Base-by-base conservation (phyloP, 2,797 vertebrate genomes). In the Anguilla pacifica region DNA sequence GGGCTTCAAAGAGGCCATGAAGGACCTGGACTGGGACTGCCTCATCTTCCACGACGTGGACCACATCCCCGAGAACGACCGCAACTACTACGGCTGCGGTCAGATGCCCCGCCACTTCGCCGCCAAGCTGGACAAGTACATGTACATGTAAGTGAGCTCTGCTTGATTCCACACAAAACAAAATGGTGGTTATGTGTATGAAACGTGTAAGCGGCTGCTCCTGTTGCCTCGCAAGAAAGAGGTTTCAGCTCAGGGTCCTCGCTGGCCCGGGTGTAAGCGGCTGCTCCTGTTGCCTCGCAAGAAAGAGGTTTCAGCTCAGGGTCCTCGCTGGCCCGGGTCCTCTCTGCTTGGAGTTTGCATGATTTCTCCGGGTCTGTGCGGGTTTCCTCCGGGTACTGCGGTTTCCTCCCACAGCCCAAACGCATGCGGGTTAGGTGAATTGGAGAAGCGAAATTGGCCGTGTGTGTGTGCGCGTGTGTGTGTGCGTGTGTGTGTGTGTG, bases 31-130 rank as follows among this genome's bases (percentile, higher is more conserved):
- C 57, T 97, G 96, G 96, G 96, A 97, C 89, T 97, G 96, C 70
- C 90, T 97, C n/a, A 94, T 97, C 92, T 97, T 97, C 90, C 96
- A 97, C 22, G 96, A 97, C 86, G 96, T 97, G 87, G 96, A 97
- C 91, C 96, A 97, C 89, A 95, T 97, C 17, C 96, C 96, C 57
- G 96, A 97, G 93, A 97, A 96, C 57, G 96, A 97, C 91, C 93
- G 96, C 13, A 97, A 97, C 92, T 97, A 97, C 85, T 97, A 97
- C 0, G 96, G 96, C 0, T 97, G 96, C 92, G 96, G 95, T 87
- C 96, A 96, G 89, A 97, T 97, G 96, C 96, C 96, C 0, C 95
- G 96, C 22, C 96, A 97, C 91, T 97, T 97, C 92, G 96, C 96
- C 86, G 93, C 95, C 67, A 97, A 97, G 90, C 93, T 97, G 77